Evolutionary conservation across 2,888 invertebrate species (phyloP).

Genomic region (Ramazzottius varieornatus): DNA sequence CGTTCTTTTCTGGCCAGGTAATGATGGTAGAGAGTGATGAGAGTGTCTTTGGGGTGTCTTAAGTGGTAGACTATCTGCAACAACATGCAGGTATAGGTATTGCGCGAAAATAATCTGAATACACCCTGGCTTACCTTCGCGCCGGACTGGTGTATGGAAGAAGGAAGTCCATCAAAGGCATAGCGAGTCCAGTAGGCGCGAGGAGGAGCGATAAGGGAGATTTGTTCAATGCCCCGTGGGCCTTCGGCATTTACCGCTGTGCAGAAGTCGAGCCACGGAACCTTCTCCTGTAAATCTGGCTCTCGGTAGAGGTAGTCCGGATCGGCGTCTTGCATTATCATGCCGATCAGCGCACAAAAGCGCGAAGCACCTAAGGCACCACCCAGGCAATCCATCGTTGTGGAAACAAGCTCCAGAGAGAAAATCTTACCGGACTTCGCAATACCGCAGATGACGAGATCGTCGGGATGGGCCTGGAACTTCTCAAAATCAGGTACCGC

Average conservation of each 20-base stretch:
- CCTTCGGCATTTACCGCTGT: neutral
- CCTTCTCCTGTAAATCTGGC: neutral
- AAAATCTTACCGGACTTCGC: neutral
- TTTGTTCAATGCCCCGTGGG: neutral
- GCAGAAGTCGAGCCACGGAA: slow-evolving; percentile 2
- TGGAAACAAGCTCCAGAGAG: neutral
- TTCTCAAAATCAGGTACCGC: neutral
- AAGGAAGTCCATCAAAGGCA: neutral
- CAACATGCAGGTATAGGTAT: neutral
- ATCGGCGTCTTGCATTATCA: neutral
- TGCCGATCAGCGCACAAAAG: neutral
- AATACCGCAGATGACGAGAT: neutral
- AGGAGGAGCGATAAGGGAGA: neutral
- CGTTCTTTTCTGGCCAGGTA: neutral
- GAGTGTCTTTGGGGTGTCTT: neutral
- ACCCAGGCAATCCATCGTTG: neutral
- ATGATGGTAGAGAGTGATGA: neutral
- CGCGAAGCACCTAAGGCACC: neutral
- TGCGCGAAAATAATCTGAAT: neutral
- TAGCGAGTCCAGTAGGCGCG: neutral
- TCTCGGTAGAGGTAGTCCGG: neutral
- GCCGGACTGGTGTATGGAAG: neutral
- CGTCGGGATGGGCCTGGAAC: neutral
- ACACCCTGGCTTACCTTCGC: neutral
- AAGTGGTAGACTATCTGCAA: neutral